These are phyloP conservation scores for Chironomus tepperi DNA, from an alignment of 1,140 invertebrate genomes.

Conservation along the genomic window DNA sequence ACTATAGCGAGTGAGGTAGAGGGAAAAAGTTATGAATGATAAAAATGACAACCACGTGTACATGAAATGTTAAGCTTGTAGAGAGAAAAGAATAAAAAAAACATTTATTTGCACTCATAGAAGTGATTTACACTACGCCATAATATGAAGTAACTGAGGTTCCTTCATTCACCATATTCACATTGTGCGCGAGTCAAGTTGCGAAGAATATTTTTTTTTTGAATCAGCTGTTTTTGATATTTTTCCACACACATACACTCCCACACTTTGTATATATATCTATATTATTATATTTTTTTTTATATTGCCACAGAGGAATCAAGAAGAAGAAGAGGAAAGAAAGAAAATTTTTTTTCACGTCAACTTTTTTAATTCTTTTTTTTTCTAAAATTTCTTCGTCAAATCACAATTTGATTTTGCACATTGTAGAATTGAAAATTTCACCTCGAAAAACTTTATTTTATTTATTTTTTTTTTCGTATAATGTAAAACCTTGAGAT, in stretches of 20 bases:
- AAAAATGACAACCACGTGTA: background rate
- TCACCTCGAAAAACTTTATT: conserved; percentile 4
- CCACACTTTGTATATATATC: background rate
- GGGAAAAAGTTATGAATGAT: background rate
- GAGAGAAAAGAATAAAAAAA: background rate
- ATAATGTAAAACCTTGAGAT: background rate
- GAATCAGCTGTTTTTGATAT: conserved; percentile 4
- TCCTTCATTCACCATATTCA: no score
- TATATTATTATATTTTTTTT: no score
- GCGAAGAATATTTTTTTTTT: background rate
- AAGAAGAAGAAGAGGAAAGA: background rate
- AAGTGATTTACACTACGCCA: background rate
- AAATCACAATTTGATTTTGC: background rate
- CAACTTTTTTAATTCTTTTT: background rate
- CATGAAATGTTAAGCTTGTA: background rate
- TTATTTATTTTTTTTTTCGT: background rate
- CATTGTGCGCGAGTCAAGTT: conserved; percentile 2
- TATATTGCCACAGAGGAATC: background rate
- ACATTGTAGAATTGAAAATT: background rate
- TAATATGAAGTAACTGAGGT: background rate
- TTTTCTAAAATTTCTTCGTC: background rate
- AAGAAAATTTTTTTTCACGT: background rate
- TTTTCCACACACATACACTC: background rate
- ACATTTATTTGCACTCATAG: background rate
- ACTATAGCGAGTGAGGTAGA: no score